phyloP scores from a whole-genome alignment of 2,888 invertebrate species.

The Tubulanus polymorphus region DNA sequence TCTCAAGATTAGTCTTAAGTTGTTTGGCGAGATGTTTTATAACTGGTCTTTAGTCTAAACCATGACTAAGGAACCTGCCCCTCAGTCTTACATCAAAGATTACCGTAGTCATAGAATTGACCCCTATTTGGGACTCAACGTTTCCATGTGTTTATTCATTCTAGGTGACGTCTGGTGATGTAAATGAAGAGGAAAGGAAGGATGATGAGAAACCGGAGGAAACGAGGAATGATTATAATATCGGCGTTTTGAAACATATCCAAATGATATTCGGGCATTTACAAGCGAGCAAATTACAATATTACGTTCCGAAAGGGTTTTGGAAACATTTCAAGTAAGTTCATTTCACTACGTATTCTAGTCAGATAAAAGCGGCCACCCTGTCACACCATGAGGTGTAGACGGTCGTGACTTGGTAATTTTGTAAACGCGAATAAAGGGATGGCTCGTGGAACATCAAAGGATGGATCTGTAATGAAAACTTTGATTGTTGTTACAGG shows the following conservation, averaged over 20 bases:
- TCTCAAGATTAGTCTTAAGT: no score
- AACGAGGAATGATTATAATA: constrained; percentile 73
- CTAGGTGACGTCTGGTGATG: constrained; percentile 62
- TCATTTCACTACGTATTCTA: not conserved
- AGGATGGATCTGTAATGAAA: not conserved
- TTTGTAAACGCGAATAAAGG: not conserved
- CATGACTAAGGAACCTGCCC: no score
- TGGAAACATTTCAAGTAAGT: constrained; percentile 96
- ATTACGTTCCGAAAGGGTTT: constrained; percentile 93
- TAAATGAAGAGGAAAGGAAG: constrained; percentile 67
- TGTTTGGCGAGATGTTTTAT: no score
- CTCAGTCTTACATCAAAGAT: no score
- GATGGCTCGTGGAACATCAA: not conserved
- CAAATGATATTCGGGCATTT: constrained; percentile 97
- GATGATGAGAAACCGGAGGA: constrained; percentile 68
- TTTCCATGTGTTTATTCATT: no score
- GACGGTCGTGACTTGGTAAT: not conserved
- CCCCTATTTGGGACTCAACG: no score
- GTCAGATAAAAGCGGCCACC: not conserved
- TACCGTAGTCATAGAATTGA: no score
- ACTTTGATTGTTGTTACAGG: no score
- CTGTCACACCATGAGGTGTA: not conserved
- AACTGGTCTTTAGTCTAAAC: no score
- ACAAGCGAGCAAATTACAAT: constrained; percentile 91
- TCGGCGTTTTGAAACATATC: constrained; percentile 91